Conservation (phyloP, 2,888 invertebrate genomes). For the Drosophila atripex region DNA sequence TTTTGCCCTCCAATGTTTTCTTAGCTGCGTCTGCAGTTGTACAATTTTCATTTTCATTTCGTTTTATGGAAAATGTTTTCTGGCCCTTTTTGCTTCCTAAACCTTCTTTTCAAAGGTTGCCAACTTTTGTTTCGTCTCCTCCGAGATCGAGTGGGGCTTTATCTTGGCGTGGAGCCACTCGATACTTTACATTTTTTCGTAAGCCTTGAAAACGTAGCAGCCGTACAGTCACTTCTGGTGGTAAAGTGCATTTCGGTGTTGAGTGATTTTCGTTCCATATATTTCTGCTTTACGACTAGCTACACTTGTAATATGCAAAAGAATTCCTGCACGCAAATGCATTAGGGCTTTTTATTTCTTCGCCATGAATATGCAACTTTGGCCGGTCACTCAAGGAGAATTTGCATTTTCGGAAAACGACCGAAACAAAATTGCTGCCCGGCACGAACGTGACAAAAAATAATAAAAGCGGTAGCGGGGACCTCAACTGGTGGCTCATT, state of each 20-base stretch:
- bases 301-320: constrained; percentile 40
- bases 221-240: neutral
- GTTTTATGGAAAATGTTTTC: constrained; percentile 24
- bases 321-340: constrained; percentile 45
- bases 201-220: constrained; percentile 1
- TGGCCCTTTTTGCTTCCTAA: constrained; percentile 1
- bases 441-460: constrained; percentile 22
- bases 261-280: constrained; percentile 36
- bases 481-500: constrained; percentile 60
- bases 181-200: neutral
- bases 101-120: constrained; percentile 22
- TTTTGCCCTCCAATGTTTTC: constrained; percentile 55
- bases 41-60: constrained; percentile 49
- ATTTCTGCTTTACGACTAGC: constrained; percentile 24
- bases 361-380: constrained; percentile 43
- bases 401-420: constrained; percentile 32
- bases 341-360: constrained; percentile 32
- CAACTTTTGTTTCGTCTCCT: constrained; percentile 55
- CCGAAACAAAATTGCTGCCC: constrained; percentile 28
- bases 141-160: constrained; percentile 40
- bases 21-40: constrained; percentile 35
- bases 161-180: constrained; percentile 11
- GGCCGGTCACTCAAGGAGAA: constrained; percentile 36
- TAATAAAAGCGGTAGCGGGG: neutral
- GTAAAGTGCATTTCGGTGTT: constrained; percentile 55